Percentiles rank a stretch among this genome's conserved stretches.
phyloP scores from a whole-genome alignment of 2,113 vertebrate genomes.

The Cranoglanis bouderius region DNA sequence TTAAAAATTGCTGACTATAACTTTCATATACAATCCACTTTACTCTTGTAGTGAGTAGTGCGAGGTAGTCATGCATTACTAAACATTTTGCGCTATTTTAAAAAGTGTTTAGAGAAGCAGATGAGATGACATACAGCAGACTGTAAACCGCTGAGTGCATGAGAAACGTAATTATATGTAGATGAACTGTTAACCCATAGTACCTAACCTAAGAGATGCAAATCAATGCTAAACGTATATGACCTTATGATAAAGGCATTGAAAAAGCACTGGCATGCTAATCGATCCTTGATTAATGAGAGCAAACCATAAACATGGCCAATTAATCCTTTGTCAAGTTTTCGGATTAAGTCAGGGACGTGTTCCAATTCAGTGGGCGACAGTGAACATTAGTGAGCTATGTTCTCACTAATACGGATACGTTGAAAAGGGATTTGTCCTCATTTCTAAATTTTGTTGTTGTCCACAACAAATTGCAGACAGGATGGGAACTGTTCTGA shows the following conservation, averaged over 20 bases:
- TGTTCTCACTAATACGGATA: neutral
- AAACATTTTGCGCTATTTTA: neutral
- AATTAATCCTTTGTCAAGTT: constrained; percentile 53
- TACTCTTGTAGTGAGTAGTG: neutral
- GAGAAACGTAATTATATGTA: constrained; percentile 52
- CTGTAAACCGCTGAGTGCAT: constrained; percentile 29
- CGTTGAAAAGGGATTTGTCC: neutral
- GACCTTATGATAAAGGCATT: constrained; percentile 61
- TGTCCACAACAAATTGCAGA: neutral
- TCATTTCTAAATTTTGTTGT: neutral
- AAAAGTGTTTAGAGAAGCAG: constrained; percentile 9
- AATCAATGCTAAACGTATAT: constrained; percentile 62
- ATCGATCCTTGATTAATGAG: constrained; percentile 63
- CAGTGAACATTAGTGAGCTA: neutral
- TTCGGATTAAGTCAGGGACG: constrained; percentile 27
- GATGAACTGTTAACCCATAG: constrained; percentile 52
- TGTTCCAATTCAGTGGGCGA: neutral
- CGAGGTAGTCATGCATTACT: neutral
- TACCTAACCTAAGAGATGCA: constrained; percentile 31
- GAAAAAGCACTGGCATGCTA: constrained; percentile 61
- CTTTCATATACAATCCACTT: neutral
- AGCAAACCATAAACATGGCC: constrained; percentile 60
- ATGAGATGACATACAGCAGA: neutral
- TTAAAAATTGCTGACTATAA: neutral
- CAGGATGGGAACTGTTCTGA: neutral